phyloP scores from a whole-genome alignment of 2,113 vertebrate genomes.

The Tringa solitaria region DNA sequence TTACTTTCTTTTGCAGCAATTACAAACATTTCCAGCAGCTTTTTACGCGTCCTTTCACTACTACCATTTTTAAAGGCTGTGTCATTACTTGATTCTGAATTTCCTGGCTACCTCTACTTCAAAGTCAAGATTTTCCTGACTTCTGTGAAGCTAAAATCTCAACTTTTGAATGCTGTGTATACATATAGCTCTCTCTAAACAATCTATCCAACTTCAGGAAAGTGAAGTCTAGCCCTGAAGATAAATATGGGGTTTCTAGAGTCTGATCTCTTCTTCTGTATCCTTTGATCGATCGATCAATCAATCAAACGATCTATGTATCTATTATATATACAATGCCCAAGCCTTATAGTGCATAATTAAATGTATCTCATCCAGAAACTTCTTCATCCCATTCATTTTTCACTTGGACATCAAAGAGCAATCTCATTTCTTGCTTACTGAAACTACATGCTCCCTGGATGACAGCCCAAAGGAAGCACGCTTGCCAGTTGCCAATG shows the following conservation, averaged over 20 bases:
- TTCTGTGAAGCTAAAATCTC: neutral
- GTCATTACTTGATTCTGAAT: neutral
- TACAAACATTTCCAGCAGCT: neutral
- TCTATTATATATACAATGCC: neutral
- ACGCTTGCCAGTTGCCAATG: neutral
- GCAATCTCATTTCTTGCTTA: neutral
- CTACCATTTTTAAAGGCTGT: neutral
- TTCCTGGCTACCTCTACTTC: neutral
- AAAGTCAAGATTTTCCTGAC: neutral
- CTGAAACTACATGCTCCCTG: neutral
- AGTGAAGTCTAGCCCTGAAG: neutral
- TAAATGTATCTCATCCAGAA: neutral
- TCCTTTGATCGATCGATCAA: accelerated
- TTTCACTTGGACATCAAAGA: neutral
- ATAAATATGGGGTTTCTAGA: neutral
- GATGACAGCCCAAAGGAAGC: neutral
- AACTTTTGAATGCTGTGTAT: neutral
- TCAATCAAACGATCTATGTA: neutral
- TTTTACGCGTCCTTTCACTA: neutral
- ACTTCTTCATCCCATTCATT: neutral
- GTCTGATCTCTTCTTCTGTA: neutral
- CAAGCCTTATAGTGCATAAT: neutral
- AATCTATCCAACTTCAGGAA: neutral
- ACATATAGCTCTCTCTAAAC: neutral
- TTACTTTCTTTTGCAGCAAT: neutral